A percentile compares a stretch with the other conserved stretches of the same genome.
Conservation (phyloP, 1,140 invertebrate species). For the Drosophila insularis region DNA sequence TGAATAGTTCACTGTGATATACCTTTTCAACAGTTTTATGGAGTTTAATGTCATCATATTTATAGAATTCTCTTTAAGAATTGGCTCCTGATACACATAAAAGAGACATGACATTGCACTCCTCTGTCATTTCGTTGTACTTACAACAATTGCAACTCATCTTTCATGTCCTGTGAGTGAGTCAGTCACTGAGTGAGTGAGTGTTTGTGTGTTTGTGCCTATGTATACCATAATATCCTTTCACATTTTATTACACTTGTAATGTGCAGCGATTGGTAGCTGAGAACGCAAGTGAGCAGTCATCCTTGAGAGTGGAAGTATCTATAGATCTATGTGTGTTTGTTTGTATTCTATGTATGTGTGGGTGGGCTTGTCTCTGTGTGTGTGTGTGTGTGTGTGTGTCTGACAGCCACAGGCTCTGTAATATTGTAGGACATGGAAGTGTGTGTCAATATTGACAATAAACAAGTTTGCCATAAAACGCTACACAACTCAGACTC, state of each 20-base stretch:
- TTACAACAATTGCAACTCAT: conserved; percentile 22
- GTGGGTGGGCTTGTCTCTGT: neutral
- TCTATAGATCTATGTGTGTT: neutral
- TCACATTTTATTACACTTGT: conserved; percentile 80
- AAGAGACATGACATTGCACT: conserved; percentile 20
- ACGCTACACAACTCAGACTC: conserved; percentile 50
- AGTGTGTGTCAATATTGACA: conserved; percentile 76
- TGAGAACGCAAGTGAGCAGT: conserved; percentile 44
- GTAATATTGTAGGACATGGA: conserved; percentile 63
- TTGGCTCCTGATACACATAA: neutral
- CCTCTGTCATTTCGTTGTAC: conserved; percentile 11
- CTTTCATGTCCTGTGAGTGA: conserved; percentile 8
- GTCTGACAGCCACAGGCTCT: conserved; percentile 53
- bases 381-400: neutral
- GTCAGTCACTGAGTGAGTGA: neutral
- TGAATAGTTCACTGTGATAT: neutral
- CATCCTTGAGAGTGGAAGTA: conserved; percentile 26
- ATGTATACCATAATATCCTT: conserved; percentile 71
- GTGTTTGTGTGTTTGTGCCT: conserved; percentile 14
- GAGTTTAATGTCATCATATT: neutral
- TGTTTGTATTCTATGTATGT: neutral
- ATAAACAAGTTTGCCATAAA: conserved; percentile 80
- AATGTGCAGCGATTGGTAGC: conserved; percentile 70
- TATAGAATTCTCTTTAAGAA: neutral
- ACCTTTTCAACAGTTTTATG: conserved; percentile 6